Percentiles rank a stretch among this genome's conserved stretches.
These are phyloP conservation scores for Notiomystis cincta DNA, from an alignment of 2,113 vertebrate genomes.

Conservation along the genomic window DNA sequence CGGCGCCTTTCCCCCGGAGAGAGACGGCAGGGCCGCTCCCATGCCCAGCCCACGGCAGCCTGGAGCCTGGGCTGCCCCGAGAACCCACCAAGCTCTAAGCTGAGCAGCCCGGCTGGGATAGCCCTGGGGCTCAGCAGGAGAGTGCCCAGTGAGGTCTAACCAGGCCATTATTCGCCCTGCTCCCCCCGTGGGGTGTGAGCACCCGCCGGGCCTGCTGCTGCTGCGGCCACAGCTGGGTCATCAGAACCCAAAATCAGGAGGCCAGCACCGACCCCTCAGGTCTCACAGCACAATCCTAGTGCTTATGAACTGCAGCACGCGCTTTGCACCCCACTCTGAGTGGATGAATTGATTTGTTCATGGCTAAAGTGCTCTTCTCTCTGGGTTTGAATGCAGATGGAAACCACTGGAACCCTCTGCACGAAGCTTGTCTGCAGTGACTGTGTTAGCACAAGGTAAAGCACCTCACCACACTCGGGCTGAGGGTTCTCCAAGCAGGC, in stretches of 20 bases:
- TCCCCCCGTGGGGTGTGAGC: accelerated
- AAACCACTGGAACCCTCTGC: background rate
- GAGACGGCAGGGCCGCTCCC: background rate
- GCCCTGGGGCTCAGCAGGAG: background rate
- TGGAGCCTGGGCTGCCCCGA: background rate
- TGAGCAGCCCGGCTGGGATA: accelerated
- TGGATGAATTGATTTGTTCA: background rate
- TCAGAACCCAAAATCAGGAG: background rate
- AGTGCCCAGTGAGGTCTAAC: accelerated
- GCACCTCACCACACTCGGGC: accelerated
- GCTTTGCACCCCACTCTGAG: background rate
- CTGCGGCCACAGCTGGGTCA: background rate
- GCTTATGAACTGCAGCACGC: background rate
- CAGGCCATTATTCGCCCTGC: background rate
- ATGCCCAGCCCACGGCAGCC: accelerated
- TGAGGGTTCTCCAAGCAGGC: background rate
- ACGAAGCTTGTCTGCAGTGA: accelerated
- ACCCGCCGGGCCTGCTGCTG: accelerated
- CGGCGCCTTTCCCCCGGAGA: accelerated
- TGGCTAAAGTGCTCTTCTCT: background rate
- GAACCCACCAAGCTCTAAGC: background rate
- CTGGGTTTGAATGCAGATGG: background rate
- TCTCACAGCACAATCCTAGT: accelerated
- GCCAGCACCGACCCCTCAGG: accelerated
- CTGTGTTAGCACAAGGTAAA: background rate